phyloP scores from a whole-genome alignment of 1,140 invertebrate species.

The Oryctes rhinoceros region DNA sequence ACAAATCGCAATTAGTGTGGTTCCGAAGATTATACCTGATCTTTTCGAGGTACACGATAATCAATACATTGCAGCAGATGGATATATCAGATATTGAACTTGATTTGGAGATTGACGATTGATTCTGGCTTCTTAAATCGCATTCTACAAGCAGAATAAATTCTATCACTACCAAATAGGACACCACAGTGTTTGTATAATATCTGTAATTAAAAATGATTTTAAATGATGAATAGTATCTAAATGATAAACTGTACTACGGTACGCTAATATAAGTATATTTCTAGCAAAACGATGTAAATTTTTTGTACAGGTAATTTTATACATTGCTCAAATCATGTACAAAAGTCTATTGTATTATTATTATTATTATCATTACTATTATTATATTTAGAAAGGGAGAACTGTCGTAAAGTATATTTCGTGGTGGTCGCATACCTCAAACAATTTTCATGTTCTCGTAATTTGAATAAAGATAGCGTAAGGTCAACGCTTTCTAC shows the following conservation, averaged over 20 bases:
- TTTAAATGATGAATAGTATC: too few species aligned
- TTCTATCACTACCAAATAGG: background rate
- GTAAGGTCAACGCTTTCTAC: too few species aligned
- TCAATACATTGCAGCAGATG: slow-evolving; percentile 83
- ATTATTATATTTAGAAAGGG: background rate
- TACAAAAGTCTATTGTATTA: background rate
- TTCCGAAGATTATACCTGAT: slow-evolving; percentile 88
- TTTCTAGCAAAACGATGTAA: slow-evolving; percentile 12
- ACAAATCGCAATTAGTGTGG: slow-evolving; percentile 92
- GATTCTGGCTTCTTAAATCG: background rate
- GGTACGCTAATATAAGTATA: slow-evolving; percentile 11
- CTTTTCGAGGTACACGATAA: slow-evolving; percentile 90
- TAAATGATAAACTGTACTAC: background rate
- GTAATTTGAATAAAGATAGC: too few species aligned
- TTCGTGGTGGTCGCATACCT: background rate
- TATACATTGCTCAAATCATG: slow-evolving; percentile 34
- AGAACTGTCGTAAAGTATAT: background rate
- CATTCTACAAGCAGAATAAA: background rate
- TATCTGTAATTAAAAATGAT: background rate
- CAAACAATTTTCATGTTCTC: background rate
- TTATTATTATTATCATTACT: background rate
- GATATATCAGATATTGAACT: slow-evolving; percentile 76
- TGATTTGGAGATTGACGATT: slow-evolving; percentile 77
- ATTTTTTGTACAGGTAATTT: slow-evolving; percentile 35
- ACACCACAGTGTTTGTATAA: background rate